Percentiles rank a stretch among this genome's conserved stretches.
phyloP scores from a whole-genome alignment of 2,797 vertebrate species.

The Hypotaenidia philippensis region DNA sequence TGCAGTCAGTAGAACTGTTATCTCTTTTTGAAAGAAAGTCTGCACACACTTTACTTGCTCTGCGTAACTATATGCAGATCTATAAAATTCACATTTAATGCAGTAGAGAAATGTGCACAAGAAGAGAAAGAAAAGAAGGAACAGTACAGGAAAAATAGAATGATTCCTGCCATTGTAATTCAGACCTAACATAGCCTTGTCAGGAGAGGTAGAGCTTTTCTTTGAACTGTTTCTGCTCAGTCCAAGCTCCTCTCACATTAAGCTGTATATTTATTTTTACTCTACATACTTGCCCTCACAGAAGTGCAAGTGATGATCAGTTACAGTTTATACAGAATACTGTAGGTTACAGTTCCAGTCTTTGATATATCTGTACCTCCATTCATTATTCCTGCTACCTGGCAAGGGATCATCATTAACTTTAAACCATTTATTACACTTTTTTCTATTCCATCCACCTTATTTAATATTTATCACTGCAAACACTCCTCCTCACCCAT shows the following conservation, averaged over 20 bases:
- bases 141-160: background rate
- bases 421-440: background rate
- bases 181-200: background rate
- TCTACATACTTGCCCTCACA: background rate
- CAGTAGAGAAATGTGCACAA: background rate
- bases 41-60: rapidly evolving
- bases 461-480: background rate
- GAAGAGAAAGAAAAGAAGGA: background rate
- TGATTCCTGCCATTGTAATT: background rate
- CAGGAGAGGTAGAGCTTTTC: background rate
- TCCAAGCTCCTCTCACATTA: background rate
- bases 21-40: background rate
- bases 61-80: background rate
- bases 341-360: background rate
- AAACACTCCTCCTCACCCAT: background rate
- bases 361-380: background rate
- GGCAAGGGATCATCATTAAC: background rate
- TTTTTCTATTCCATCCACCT: background rate
- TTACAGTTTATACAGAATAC: background rate
- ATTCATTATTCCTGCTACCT: background rate
- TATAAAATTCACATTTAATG: background rate
- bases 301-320: background rate
- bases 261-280: background rate
- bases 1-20: background rate
- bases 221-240: background rate